phyloP scores from a whole-genome alignment of 2,113 vertebrate genomes.

The Hippolais icterina region DNA sequence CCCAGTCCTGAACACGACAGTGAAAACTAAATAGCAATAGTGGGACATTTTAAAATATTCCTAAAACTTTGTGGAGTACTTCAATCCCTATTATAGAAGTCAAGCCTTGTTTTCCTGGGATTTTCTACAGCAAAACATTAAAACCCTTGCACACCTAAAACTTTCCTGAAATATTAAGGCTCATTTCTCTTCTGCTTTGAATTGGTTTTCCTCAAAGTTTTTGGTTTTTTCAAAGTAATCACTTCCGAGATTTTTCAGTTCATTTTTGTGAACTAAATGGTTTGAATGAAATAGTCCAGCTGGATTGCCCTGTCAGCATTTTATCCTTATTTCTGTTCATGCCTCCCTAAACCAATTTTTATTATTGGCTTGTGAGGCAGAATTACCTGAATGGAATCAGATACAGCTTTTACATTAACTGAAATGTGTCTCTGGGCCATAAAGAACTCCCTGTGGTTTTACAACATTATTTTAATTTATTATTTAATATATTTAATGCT shows the following conservation, averaged over 20 bases:
- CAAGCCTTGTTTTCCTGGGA: not conserved
- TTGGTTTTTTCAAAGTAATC: not conserved
- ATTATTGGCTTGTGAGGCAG: not conserved
- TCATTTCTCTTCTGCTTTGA: not conserved
- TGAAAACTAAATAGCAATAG: not conserved
- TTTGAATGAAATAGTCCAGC: not conserved
- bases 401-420: not conserved
- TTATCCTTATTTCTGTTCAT: not conserved
- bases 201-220: not conserved
- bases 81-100: not conserved
- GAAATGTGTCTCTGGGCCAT: not conserved
- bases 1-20: fast-evolving
- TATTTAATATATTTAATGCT: not conserved
- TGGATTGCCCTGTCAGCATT: not conserved
- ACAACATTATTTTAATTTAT: not conserved
- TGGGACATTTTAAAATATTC: not conserved
- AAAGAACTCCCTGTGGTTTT: not conserved
- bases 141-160: not conserved
- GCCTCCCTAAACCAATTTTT: not conserved
- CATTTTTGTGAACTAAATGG: not conserved
- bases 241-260: not conserved
- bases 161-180: not conserved
- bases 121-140: not conserved
- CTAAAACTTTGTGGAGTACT: not conserved
- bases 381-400: not conserved